Conservation (phyloP, 2,888 invertebrate genomes). For the Alentia gelatinosa region DNA sequence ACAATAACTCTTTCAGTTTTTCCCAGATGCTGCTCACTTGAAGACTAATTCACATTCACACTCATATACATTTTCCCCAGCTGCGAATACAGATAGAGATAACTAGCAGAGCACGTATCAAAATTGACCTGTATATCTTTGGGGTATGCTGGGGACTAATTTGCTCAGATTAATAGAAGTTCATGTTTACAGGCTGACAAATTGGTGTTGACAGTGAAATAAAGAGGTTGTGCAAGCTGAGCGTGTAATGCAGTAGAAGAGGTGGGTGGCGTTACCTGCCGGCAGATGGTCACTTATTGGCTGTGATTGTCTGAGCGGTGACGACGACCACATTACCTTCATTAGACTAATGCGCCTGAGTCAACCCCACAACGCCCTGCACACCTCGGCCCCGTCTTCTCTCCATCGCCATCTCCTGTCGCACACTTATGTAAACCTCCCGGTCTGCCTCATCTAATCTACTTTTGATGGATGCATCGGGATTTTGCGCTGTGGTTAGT, state of each 20-base stretch:
- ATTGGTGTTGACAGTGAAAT: conserved; percentile 34
- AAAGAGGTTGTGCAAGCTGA: conserved; percentile 34
- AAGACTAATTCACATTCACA: background rate
- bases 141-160: too few species aligned
- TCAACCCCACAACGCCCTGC: background rate
- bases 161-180: background rate
- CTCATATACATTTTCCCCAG: background rate
- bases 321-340: conserved; percentile 29
- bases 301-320: conserved; percentile 32
- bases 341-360: conserved; percentile 46
- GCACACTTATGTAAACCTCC: background rate
- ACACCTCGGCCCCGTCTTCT: background rate
- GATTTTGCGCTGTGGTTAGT: too few species aligned
- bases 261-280: conserved; percentile 13
- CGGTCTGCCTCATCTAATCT: background rate
- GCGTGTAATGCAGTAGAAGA: conserved; percentile 43
- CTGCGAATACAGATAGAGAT: background rate
- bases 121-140: too few species aligned
- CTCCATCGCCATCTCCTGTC: background rate
- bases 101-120: too few species aligned
- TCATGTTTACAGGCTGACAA: background rate
- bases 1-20: background rate
- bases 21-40: too few species aligned
- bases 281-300: conserved; percentile 47
- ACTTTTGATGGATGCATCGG: too few species aligned